Evolutionary conservation across 2,888 invertebrate genomes (phyloP).

Genomic region (Yponomeuta evonymella): DNA sequence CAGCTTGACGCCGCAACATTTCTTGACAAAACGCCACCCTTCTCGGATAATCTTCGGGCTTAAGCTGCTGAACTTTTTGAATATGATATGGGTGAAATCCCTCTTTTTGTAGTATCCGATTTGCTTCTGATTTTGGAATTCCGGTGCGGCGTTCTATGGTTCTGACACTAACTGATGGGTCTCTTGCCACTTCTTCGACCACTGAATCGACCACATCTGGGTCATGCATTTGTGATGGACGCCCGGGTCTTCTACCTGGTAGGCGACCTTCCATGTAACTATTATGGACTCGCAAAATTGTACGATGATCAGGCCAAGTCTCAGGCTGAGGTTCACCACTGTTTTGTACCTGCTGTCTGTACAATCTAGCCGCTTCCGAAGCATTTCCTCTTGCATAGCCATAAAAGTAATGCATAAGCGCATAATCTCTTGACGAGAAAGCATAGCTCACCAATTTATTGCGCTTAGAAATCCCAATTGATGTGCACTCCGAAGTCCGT

Average conservation of each 20-base stretch:
- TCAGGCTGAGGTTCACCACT: slow-evolving; percentile 9
- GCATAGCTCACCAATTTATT: slow-evolving; percentile 13
- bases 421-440: slow-evolving; percentile 17
- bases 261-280: slow-evolving; percentile 14
- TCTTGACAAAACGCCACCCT: background rate
- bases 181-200: slow-evolving; percentile 17
- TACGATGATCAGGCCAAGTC: slow-evolving; percentile 16
- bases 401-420: slow-evolving; percentile 17
- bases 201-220: slow-evolving; percentile 17
- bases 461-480: slow-evolving; percentile 7
- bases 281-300: slow-evolving; percentile 18
- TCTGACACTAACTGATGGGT: slow-evolving; percentile 18
- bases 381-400: background rate
- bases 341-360: slow-evolving; percentile 12
- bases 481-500: slow-evolving; percentile 7
- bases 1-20: no score
- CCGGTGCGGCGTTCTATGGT: slow-evolving; percentile 15
- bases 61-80: slow-evolving; percentile 7
- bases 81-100: slow-evolving; percentile 5
- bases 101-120: slow-evolving; percentile 17
- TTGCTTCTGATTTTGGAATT: slow-evolving; percentile 19
- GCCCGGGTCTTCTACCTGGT: slow-evolving; percentile 15
- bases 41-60: background rate
- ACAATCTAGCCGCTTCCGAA: slow-evolving; percentile 15
- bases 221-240: slow-evolving; percentile 16